These are phyloP conservation scores for Danaus melanippus DNA, from an alignment of 1,140 invertebrate species.

Conservation along the genomic window DNA sequence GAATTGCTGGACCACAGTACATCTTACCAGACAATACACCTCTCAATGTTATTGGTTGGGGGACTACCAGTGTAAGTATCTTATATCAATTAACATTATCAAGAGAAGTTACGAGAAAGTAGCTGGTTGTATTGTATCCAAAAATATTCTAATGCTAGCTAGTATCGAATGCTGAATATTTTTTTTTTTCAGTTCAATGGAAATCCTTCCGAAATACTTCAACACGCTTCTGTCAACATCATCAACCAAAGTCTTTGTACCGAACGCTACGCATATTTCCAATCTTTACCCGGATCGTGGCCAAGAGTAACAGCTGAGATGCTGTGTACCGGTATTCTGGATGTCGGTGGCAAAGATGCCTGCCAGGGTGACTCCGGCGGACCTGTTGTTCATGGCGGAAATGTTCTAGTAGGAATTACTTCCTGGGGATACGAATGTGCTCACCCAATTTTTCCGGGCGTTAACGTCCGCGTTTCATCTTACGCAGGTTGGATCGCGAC, in stretches of 20 bases:
- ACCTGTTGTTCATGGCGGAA: constrained; percentile 68
- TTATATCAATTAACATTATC: too few species aligned
- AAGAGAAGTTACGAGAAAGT: too few species aligned
- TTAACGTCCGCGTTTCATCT: constrained; percentile 66
- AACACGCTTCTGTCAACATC: constrained; percentile 54
- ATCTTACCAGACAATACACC: constrained; percentile 34
- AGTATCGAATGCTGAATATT: background rate
- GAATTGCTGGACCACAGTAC: constrained; percentile 34
- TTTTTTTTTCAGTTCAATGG: constrained; percentile 27
- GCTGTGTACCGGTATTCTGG: constrained; percentile 43
- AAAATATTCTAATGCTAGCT: too few species aligned
- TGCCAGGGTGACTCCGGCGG: constrained; percentile 80
- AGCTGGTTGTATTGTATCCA: too few species aligned
- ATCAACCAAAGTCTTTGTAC: constrained; percentile 57
- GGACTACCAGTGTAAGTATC: constrained; percentile 51
- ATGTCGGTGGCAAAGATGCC: constrained; percentile 60
- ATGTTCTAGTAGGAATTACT: constrained; percentile 69
- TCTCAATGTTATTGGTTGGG: constrained; percentile 74
- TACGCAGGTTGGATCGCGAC: constrained; percentile 74
- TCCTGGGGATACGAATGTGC: constrained; percentile 75
- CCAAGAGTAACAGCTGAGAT: constrained; percentile 42
- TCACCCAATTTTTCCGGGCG: constrained; percentile 62
- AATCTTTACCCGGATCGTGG: constrained; percentile 21
- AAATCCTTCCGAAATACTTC: constrained; percentile 22
- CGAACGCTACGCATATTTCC: constrained; percentile 41